Conservation (phyloP, 2,113 vertebrate genomes). For the Ceyx melanurus region DNA sequence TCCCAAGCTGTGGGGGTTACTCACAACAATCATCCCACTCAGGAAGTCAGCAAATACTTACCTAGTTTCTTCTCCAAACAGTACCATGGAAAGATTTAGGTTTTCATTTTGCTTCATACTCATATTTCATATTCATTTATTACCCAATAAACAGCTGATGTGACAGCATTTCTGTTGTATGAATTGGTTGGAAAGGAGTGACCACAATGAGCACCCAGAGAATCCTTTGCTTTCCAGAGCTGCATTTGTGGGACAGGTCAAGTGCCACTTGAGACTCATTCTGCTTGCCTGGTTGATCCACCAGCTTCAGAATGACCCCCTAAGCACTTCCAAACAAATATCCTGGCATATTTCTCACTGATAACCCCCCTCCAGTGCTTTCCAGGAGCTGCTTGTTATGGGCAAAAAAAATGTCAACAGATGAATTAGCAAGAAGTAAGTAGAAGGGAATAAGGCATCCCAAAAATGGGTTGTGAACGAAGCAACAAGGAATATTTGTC, state of each 20-base stretch:
- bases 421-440: background rate
- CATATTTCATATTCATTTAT: background rate
- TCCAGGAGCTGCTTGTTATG: background rate
- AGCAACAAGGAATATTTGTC: background rate
- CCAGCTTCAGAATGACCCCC: background rate
- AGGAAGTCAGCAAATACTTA: constrained; percentile 9
- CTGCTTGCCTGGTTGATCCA: constrained; percentile 12
- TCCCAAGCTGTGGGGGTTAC: background rate
- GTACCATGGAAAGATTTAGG: background rate
- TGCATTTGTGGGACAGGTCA: background rate
- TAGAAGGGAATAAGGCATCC: background rate
- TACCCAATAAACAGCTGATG: background rate
- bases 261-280: background rate
- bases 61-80: background rate
- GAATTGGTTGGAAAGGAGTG: background rate
- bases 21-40: background rate
- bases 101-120: background rate
- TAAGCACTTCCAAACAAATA: constrained; percentile 1
- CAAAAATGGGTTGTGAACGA: background rate
- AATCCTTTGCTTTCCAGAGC: background rate
- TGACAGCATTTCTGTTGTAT: background rate
- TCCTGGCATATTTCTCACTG: background rate
- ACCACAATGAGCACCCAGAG: background rate
- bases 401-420: background rate
- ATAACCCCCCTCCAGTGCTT: background rate